Percentiles rank a stretch among this genome's conserved stretches.
These are phyloP conservation scores for Rhyacichthys aspro DNA, from an alignment of 2,797 vertebrate species.

Conservation along the genomic window DNA sequence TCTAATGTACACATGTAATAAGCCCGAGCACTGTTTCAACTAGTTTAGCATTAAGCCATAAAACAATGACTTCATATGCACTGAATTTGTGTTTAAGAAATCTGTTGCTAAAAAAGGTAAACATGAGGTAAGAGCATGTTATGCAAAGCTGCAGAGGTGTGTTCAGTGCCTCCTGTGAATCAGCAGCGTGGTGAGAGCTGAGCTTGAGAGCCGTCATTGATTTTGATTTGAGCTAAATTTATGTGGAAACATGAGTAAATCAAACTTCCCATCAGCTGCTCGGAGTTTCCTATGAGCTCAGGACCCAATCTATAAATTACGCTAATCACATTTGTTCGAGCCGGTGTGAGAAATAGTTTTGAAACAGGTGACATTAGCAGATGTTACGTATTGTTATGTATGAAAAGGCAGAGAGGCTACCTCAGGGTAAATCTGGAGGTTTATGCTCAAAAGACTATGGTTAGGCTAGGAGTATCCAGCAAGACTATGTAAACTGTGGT, in stretches of 20 bases:
- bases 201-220: not conserved
- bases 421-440: not conserved
- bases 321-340: not conserved
- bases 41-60: too few relatives aligned
- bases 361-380: constrained; percentile 1
- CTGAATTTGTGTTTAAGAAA: too few relatives aligned
- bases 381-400: not conserved
- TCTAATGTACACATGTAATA: too few relatives aligned
- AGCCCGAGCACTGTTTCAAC: too few relatives aligned
- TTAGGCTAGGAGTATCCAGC: too few relatives aligned
- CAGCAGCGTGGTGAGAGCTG: constrained; percentile 6
- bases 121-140: not conserved
- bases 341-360: too few relatives aligned
- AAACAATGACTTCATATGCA: too few relatives aligned
- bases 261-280: constrained; percentile 7
- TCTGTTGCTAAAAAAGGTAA: not conserved
- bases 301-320: not conserved
- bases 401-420: too few relatives aligned
- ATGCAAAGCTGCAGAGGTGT: not conserved
- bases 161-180: not conserved
- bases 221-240: constrained; percentile 6
- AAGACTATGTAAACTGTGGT: too few relatives aligned
- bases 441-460: too few relatives aligned
- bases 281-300: constrained; percentile 1
- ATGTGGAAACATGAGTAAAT: constrained; percentile 10